phyloP scores from a whole-genome alignment of 2,113 vertebrate genomes.

The Xenopus laevis region DNA sequence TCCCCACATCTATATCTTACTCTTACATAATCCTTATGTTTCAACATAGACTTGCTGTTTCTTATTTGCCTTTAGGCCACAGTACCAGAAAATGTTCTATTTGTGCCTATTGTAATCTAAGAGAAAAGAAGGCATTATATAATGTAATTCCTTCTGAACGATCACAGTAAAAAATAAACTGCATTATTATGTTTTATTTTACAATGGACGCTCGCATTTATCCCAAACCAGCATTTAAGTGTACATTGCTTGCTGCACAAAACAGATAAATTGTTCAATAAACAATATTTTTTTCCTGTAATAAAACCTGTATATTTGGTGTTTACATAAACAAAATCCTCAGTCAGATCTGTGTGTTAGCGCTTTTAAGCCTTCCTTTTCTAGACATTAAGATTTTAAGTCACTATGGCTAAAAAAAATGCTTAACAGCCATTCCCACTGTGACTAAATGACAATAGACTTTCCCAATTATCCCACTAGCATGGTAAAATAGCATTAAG shows the following conservation, averaged over 20 bases:
- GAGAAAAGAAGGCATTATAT: too few species aligned
- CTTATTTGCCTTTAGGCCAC: too few species aligned
- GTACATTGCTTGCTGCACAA: background rate
- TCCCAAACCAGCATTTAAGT: background rate
- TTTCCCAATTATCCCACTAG: background rate
- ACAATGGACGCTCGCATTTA: background rate
- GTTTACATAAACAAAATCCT: background rate
- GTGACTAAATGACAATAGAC: background rate
- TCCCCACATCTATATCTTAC: too few species aligned
- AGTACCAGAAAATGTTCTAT: too few species aligned
- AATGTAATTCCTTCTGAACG: background rate
- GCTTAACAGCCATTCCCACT: background rate
- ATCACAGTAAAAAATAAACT: background rate
- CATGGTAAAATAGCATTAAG: background rate
- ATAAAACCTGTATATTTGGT: background rate
- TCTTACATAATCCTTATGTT: too few species aligned
- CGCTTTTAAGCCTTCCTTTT: background rate
- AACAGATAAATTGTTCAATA: conserved; percentile 7
- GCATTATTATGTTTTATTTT: background rate
- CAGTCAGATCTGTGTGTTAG: background rate
- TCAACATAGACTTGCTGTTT: too few species aligned
- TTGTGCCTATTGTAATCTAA: too few species aligned
- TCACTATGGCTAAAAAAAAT: background rate
- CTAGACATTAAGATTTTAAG: conserved; percentile 2
- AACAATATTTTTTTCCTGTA: background rate